Evolutionary conservation across 1,140 invertebrate species (phyloP), one percentile per base, ranked within the genome.

Genomic region (Nylanderia fulva): DNA sequence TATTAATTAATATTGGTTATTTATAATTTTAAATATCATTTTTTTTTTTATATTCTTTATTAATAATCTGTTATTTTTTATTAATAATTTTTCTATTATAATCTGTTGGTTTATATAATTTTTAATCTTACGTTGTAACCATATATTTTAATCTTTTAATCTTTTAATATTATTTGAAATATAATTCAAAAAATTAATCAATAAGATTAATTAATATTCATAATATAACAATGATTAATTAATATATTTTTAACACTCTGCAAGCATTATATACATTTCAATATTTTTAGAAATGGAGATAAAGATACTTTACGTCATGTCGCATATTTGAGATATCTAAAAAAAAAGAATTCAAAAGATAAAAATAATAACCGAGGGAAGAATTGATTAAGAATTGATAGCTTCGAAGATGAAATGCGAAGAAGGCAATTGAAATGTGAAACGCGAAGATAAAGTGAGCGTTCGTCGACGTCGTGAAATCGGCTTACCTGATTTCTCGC

Each of bases 401-500:
- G 39, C n/a, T 68, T 76, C 21, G 58, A 24, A 66, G 5, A n/a
- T n/a, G n/a, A n/a, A 64, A 6, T 8, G 24, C 29, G 21, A 24
- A 52, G 21, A 24, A 52, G 18, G n/a, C 29, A 45, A 45, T 66
- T 9, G 39, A 39, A 68, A 66, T 36, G 18, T 5, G 61, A 79
- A 36, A 24, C 29, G 5, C 39, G 29, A 79, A 79, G 36, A 27
- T 61, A 68, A 66, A 79, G 36, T 52, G 42, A 52, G 36, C 29
- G 42, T 48, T 66, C n/a, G 42, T 68, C 29, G n/a, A 58, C 13
- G 13, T 54, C 29, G 42, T 36, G 36, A 77, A 77, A 63, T 42
- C 75, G 75, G 21, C 61, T 79, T 52, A 63, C 18, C n/a, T 76
- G 24, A 63, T 39, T 60, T 61, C 24, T 58, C 33, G 33, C 71